phyloP scores from a whole-genome alignment of 2,797 vertebrate species.

The Falco cherrug region DNA sequence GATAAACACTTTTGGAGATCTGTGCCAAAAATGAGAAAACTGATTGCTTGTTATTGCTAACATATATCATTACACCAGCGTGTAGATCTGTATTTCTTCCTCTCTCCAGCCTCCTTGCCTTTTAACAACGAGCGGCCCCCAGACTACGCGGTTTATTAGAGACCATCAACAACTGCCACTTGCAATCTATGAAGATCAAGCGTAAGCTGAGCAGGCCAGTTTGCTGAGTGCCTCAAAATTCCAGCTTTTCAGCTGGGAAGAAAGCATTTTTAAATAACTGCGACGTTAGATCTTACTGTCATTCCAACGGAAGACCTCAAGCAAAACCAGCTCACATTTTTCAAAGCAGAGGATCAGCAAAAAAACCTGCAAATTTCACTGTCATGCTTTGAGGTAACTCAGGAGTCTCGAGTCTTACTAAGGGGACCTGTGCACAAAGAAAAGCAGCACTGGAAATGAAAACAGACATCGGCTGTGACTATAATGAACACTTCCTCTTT shows the following conservation, averaged over 20 bases:
- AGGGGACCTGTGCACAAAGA: neutral
- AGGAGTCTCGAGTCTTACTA: rapidly evolving
- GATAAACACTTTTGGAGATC: neutral
- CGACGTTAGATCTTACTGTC: rapidly evolving
- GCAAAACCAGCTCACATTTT: neutral
- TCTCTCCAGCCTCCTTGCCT: neutral
- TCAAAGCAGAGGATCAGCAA: neutral
- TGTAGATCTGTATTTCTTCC: neutral
- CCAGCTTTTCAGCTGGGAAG: rapidly evolving
- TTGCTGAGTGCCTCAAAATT: rapidly evolving
- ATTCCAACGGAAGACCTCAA: neutral
- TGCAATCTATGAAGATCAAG: neutral
- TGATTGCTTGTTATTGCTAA: neutral
- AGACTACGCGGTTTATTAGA: neutral
- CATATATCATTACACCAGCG: neutral
- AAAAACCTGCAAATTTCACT: neutral
- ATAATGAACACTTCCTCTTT: neutral
- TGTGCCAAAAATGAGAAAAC: neutral
- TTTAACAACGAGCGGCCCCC: neutral
- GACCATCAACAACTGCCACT: slow-evolving; percentile 38
- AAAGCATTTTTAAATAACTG: rapidly evolving
- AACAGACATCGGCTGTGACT: neutral
- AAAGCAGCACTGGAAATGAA: neutral
- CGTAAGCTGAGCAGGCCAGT: neutral
- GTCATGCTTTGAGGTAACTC: rapidly evolving